phyloP scores from a whole-genome alignment of 1,140 invertebrate species.

The Coelopa frigida region DNA sequence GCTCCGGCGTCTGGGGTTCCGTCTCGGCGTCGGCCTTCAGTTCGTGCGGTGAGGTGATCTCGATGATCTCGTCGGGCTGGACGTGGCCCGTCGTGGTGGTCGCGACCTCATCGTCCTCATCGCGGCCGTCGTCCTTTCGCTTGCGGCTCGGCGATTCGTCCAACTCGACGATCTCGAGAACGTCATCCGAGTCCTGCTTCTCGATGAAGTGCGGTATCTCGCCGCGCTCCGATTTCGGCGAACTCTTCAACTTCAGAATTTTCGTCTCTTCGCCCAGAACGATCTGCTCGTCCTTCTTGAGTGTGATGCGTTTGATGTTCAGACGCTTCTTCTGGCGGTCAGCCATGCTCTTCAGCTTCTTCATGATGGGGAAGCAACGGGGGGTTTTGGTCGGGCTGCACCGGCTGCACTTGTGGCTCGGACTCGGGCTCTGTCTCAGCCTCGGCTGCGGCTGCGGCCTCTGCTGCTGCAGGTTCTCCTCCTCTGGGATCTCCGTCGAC shows the following conservation, averaged over 20 bases:
- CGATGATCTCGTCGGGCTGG: constrained; percentile 41
- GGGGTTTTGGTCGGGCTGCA: constrained; percentile 36
- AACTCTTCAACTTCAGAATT: constrained; percentile 38
- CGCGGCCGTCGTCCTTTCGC: constrained; percentile 25
- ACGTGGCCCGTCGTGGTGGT: constrained; percentile 23
- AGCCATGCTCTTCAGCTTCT: constrained; percentile 55
- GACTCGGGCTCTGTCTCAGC: neutral
- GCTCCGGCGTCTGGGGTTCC: neutral
- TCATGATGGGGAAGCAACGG: constrained; percentile 52
- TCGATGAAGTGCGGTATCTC: constrained; percentile 42
- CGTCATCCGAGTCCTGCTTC: constrained; percentile 43
- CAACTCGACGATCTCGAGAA: constrained; percentile 39
- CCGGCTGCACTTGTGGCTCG: neutral
- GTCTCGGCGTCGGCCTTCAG: neutral
- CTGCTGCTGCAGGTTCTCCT: constrained; percentile 22
- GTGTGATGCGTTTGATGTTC: constrained; percentile 48
- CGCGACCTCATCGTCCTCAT: constrained; percentile 13
- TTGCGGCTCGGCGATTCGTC: constrained; percentile 42
- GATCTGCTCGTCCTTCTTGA: constrained; percentile 42
- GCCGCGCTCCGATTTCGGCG: constrained; percentile 37
- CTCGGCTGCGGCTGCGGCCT: too few relatives aligned
- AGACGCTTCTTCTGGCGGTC: constrained; percentile 51
- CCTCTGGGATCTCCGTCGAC: neutral
- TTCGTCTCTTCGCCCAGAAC: constrained; percentile 37
- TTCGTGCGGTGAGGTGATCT: constrained; percentile 14